Evolutionary conservation across 2,888 invertebrate species (phyloP).

Genomic region (Callinectes sapidus): DNA sequence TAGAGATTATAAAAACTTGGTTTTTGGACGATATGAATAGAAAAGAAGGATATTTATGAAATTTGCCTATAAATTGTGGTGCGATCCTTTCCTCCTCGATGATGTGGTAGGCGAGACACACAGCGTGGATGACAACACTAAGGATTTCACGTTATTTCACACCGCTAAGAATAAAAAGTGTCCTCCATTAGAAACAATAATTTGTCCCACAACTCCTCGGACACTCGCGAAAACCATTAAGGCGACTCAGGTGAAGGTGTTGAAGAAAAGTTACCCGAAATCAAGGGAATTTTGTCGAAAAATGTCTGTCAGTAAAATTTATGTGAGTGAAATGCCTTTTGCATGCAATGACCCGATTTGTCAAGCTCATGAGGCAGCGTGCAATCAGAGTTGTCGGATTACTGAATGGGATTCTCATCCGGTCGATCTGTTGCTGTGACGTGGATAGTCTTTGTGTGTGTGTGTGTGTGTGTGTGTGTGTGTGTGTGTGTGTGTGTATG

Average conservation of each 20-base stretch:
- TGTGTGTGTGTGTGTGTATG: constrained; percentile 5
- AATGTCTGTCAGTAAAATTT: background rate
- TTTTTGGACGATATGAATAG: too few species aligned
- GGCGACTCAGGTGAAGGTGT: background rate
- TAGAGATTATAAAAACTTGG: too few species aligned
- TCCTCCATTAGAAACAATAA: background rate
- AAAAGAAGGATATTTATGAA: too few species aligned
- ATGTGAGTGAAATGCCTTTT: constrained; percentile 6
- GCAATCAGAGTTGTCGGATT: constrained; percentile 27
- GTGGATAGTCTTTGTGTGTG: background rate
- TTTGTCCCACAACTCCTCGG: background rate
- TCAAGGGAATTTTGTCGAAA: constrained; percentile 14
- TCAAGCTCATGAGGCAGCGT: background rate
- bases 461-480: background rate
- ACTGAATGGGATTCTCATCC: constrained; percentile 7
- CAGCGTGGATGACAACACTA: background rate
- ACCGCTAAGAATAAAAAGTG: background rate
- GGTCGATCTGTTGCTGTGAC: constrained; percentile 20
- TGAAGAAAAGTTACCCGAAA: background rate
- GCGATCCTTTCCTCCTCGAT: background rate
- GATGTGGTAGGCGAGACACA: background rate
- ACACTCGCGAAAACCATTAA: background rate
- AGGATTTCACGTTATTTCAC: background rate
- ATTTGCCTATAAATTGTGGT: background rate
- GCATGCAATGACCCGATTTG: background rate